Evolutionary conservation across 2,113 vertebrate species (phyloP), one percentile per base, ranked within the genome.

Genomic region (Anser cygnoides): DNA sequence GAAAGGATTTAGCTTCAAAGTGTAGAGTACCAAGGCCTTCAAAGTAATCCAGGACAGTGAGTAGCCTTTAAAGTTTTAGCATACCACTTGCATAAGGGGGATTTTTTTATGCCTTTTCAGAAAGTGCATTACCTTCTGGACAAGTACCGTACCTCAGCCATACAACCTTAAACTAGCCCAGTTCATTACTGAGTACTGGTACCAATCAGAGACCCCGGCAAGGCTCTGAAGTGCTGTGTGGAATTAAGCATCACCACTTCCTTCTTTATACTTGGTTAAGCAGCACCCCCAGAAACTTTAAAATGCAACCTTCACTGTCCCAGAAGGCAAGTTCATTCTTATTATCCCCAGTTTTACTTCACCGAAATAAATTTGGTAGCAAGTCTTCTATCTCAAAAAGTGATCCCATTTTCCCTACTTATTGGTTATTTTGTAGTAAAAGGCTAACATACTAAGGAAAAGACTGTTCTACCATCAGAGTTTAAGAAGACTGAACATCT

Each of bases 351-450:
- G 16, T 66, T 90, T 87, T 70, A 74, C 41, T 39, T 91, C 77
- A 93, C 28, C 54, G 84, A 37, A 65, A 92, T 78, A 88, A 67
- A 89, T 79, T 95, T 94, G 94, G 70, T 37, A 70, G 23, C 37
- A 92, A 92, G 31, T 66, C 29, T 23, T 25, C 41, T 62, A 22
- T 52, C 26, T 52, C 62, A 22, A n/a, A 80, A 90, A 68, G 44
- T 68, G 33, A 39, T 25, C 9, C 11, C 1, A 26, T 63, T 82
- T 88, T 78, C 49, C 39, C 35, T 52, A 5, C 3, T 26, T 71
- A 77, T 50, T 87, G 26, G 54, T 73, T 87, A 28, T 55, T 59
- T 35, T 49, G 4, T 52, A 86, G 75, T 66, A 73, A 19, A 88
- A 87, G 52, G 29, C 82, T 89, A 83, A 82, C 16, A 41, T 6